Evolutionary conservation across 2,888 invertebrate species (phyloP), one percentile per base, ranked within the genome.

Genomic region (Chloroclysta siterata): DNA sequence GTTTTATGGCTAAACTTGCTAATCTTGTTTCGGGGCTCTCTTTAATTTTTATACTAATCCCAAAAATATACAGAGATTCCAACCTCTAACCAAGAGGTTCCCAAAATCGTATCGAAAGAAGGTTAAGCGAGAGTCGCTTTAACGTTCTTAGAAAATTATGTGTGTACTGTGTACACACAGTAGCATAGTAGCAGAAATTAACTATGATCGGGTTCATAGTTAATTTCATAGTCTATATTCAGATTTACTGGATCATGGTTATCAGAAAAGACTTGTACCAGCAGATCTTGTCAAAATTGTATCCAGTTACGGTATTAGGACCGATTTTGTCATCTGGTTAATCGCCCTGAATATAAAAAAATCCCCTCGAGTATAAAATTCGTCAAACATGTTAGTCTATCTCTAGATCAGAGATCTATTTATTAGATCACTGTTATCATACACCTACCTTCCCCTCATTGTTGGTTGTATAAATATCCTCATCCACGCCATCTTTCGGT

Each of bases 371-470:
- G 36, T 11, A 11, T 39, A 2, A 39, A 3, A 39, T 39, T 39
- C 11, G 36, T 11, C 3, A 1, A 39, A 11, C 2, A 11, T 14
- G 36, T 46, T 17, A n/a, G 22, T 54, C 22, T 56, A 56, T 48
- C 39, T 55, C 36, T 39, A 39, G 10, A 13, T 47, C n/a, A 15
- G 17, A 17, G 17, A 11, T 46, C 39, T 55, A 52, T 52, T 22
- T 50, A 63, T 56, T 57, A 58, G 33, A 54, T 60, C 46, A 64
- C 6, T 60, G 44, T 44, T 48, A 63, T 60, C 41, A 57, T 61
- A 65, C 60, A 61, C 63, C 13, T 54, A 70, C 72, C 72, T 70
- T 70, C 41, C 50, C 67, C 22, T 68, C 70, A 70, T 67, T 70
- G 68, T 63, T 52, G 57, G 11, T 54, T 22, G 65, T 51, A 57